A percentile compares a stretch with the other conserved stretches of the same genome.
Conservation (phyloP, 30 jellyfish, hydroid and myxozoan species). For the Catostylus mosaicus region DNA sequence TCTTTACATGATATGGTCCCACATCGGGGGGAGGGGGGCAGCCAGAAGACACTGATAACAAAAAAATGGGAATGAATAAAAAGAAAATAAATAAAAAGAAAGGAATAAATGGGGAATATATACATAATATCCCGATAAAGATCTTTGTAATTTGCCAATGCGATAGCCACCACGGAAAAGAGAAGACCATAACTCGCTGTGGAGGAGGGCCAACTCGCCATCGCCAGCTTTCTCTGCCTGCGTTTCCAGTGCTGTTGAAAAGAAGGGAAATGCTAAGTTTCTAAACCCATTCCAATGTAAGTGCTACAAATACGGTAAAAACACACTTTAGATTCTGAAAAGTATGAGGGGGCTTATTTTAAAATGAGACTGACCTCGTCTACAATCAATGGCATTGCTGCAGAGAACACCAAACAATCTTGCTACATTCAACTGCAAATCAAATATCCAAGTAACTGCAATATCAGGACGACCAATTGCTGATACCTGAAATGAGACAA, state of each 20-base stretch:
- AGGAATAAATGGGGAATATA: constrained; percentile 5
- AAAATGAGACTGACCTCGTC: constrained; percentile 67
- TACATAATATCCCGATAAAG: constrained; percentile 96
- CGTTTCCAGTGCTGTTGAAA: constrained; percentile 84
- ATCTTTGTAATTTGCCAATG: constrained; percentile 89
- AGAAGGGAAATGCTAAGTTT: no score
- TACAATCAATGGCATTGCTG: constrained; percentile 87
- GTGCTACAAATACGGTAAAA: no score
- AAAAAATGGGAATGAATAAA: no score
- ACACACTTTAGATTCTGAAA: no score
- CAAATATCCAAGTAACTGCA: constrained; percentile 94
- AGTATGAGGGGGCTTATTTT: no score
- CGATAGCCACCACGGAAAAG: constrained; percentile 95
- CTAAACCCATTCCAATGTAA: no score
- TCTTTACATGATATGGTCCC: no score
- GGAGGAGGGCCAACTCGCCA: constrained; percentile 90
- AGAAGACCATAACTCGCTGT: constrained; percentile 96
- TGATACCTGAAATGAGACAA: constrained; percentile 80
- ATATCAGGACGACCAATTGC: constrained; percentile 97
- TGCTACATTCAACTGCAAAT: constrained; percentile 81
- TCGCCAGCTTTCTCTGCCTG: constrained; percentile 74
- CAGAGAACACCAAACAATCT: constrained; percentile 89
- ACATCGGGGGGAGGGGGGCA: no score
- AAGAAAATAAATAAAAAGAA: neutral
- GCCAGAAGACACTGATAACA: no score